These are phyloP conservation scores for Cirrhinus molitorella DNA, from an alignment of 2,797 vertebrate genomes.

Conservation along the genomic window DNA sequence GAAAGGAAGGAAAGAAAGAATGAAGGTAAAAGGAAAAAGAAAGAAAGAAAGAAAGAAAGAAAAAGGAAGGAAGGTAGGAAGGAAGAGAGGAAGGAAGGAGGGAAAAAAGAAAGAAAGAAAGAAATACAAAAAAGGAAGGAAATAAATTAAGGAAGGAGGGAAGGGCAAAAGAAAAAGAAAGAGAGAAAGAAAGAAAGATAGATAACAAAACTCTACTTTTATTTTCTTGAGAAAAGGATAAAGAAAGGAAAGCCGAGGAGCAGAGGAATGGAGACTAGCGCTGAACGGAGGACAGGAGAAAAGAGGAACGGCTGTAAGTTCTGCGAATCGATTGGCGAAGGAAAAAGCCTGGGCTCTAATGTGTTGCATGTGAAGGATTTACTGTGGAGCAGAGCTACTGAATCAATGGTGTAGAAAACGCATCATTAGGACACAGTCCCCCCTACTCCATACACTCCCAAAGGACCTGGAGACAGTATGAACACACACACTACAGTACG, in stretches of 20 bases:
- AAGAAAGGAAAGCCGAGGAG: slow-evolving; percentile 4
- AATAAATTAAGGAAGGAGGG: background rate
- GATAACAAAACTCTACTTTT: too few relatives aligned
- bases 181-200: background rate
- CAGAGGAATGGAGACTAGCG: background rate
- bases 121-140: too few relatives aligned
- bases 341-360: slow-evolving; percentile 80
- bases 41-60: too few relatives aligned
- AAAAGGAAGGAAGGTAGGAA: too few relatives aligned
- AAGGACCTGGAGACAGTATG: slow-evolving; percentile 55
- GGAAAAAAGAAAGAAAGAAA: too few relatives aligned
- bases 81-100: too few relatives aligned
- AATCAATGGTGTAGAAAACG: slow-evolving; percentile 85
- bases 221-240: background rate
- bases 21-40: too few relatives aligned
- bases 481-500: slow-evolving; percentile 43
- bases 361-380: slow-evolving; percentile 85
- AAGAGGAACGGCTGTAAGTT: slow-evolving; percentile 55
- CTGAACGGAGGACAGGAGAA: slow-evolving; percentile 1
- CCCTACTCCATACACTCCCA: slow-evolving; percentile 31
- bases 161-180: background rate
- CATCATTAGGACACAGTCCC: slow-evolving; percentile 80
- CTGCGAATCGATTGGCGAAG: slow-evolving; percentile 80
- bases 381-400: slow-evolving; percentile 77
- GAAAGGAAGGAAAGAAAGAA: too few relatives aligned